Base-by-base conservation (phyloP, 2,888 invertebrate genomes). In the Trissolcus brochymenae region DNA sequence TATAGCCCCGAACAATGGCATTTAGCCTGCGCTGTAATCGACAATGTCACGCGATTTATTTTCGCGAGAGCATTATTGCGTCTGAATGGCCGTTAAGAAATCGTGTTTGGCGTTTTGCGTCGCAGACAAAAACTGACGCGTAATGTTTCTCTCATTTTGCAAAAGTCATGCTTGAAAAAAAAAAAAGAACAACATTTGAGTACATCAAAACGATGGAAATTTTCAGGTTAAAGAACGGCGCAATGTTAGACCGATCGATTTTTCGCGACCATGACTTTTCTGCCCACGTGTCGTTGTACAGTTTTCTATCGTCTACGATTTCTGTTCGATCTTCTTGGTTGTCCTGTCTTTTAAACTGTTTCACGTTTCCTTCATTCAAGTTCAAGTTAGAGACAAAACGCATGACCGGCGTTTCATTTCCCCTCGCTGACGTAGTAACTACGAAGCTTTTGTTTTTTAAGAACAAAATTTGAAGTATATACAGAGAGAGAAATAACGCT, bases 191-290 rank as follows among this genome's bases (percentile, higher is more conserved):
- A 35, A 35, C n/a, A n/a, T n/a, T n/a, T n/a, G n/a, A n/a, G n/a
- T n/a, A n/a, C n/a, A n/a, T n/a, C n/a, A n/a, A n/a, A n/a, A n/a
- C n/a, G 55, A 76, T 77, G 51, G 17, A 66, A 54, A 60, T 73
- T 71, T 35, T 35, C 35, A 51, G 56, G 57, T 62, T 74, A 59
- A 71, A 71, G 71, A 67, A 66, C 66, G 61, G 56, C 62, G 50
- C 64, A 78, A 72, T 66, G 75, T 68, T 60, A 9, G 35, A 51
- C 25, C 53, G 64, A 78, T 78, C 72, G 75, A 78, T 78, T 78
- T 78, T 72, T 72, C 68, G 65, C 71, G 78, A 72, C 78, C 75
- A 68, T 78, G 78, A 78, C 75, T 75, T 65, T 74, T 74, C 73
- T 29, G 40, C 41, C n/a, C 16, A 50, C 57, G 25, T 61, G 49